These are phyloP conservation scores for Hedya salicella DNA, from an alignment of 2,888 invertebrate species.

Conservation along the genomic window DNA sequence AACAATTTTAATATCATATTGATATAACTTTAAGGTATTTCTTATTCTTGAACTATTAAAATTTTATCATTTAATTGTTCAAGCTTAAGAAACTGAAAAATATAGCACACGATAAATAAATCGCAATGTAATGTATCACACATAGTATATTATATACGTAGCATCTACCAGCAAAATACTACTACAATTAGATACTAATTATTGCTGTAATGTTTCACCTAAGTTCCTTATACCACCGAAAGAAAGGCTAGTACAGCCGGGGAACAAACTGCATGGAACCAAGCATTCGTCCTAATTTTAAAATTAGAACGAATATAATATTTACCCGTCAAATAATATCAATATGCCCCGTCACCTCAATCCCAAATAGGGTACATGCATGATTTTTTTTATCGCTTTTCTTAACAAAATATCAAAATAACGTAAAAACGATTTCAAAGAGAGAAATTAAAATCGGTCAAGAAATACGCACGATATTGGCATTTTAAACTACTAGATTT, in stretches of 20 bases:
- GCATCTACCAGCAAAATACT: conserved; percentile 78
- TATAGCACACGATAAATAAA: conserved; percentile 66
- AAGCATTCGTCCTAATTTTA: not conserved
- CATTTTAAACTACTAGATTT: too few species aligned
- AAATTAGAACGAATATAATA: not conserved
- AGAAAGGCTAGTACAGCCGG: conserved; percentile 71
- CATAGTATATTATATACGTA: conserved; percentile 70
- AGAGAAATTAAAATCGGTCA: too few species aligned
- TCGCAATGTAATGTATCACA: conserved; percentile 79
- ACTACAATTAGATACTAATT: conserved; percentile 80
- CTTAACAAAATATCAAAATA: too few species aligned
- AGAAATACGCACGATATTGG: too few species aligned
- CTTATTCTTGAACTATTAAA: conserved; percentile 59
- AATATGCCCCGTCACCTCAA: too few species aligned
- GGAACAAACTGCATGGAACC: conserved; percentile 44
- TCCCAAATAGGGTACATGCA: too few species aligned
- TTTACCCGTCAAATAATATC: too few species aligned
- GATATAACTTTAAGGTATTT: conserved; percentile 70
- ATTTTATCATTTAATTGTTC: conserved; percentile 35
- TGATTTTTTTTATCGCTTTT: too few species aligned
- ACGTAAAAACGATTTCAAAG: too few species aligned
- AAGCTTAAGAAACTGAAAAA: conserved; percentile 20
- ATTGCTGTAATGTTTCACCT: conserved; percentile 81
- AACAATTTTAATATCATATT: conserved; percentile 82
- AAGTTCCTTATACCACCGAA: conserved; percentile 75